Conservation (phyloP, 2,113 vertebrate genomes). For the Platichthys flesus region DNA sequence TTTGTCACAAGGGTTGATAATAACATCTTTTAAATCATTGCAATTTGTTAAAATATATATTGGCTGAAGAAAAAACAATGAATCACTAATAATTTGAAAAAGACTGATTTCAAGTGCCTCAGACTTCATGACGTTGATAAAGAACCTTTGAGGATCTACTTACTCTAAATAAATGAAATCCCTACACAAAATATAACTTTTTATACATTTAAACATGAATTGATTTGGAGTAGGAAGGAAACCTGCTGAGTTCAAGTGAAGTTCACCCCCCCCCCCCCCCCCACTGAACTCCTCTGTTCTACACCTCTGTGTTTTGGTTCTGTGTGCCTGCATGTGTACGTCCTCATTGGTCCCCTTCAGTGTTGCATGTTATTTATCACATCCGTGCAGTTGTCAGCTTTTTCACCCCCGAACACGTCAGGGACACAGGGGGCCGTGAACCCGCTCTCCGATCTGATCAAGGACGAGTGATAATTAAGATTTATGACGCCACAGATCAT, state of each 20-base stretch:
- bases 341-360: constrained; percentile 41
- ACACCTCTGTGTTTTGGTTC: constrained; percentile 33
- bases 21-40: too few relatives aligned
- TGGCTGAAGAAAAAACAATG: too few relatives aligned
- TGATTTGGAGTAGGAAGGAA: too few relatives aligned
- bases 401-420: constrained; percentile 1
- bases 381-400: constrained; percentile 37
- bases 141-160: background rate
- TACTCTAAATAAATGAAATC: too few relatives aligned
- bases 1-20: too few relatives aligned
- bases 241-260: too few relatives aligned
- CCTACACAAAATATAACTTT: too few relatives aligned
- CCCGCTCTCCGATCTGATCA: constrained; percentile 38
- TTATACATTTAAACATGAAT: too few relatives aligned
- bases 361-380: constrained; percentile 37
- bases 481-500: constrained; percentile 35
- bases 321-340: background rate
- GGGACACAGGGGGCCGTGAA: constrained; percentile 34
- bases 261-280: too few relatives aligned
- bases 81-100: too few relatives aligned
- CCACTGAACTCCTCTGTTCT: constrained; percentile 4
- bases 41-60: too few relatives aligned
- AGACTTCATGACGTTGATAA: background rate
- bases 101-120: background rate
- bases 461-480: constrained; percentile 42